Base-by-base conservation (phyloP, 2,888 invertebrate species). In the Tupiocoris notatus region DNA sequence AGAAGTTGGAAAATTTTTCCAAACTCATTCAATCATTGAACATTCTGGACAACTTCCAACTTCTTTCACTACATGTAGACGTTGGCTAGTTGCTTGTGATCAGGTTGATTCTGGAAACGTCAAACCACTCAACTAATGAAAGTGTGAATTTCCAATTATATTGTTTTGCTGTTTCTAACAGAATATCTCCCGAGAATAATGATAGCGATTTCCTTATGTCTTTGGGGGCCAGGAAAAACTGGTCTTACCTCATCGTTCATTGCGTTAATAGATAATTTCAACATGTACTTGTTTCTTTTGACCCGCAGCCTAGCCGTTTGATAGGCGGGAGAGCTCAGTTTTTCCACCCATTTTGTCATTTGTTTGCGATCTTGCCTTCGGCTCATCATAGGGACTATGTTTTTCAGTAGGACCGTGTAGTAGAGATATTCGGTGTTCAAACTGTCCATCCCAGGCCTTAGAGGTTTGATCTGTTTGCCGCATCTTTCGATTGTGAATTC, bases 261-360 rank as follows among this genome's bases (percentile, higher is more conserved):
- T 7, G 57, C 67, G 57, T 54, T 76, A 12, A 76, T 67, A 54
- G 59, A 67, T 9, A 76, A 24, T 22, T 76, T 67, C 39, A 76
- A 23, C 65, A 76, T 65, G 23, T 76, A 76, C 20, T 67, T 68
- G 56, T 76, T 76, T 22, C 76, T 59, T 59, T 76, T 76, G 23
- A 68, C 39, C 1, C 67, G 25, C 21, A 76, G 25, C 17, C 57
- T 61, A 20, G 62, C 57, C 16, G 76, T 76, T 16, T 68, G 68
- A 17, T 76, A 76, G 9, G 76, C 76, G 0, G 76, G 76, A 7
- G 67, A 68, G n/a, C 24, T 17, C 3, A 76, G 57, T 22, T 76
- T 76, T 9, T 76, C 76, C 2, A 76, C 62, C 76, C 76, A 76
- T 17, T 54, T 58, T 0, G 61, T 17, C 12, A 76, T 68, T 18